Conservation (phyloP, 2,888 invertebrate genomes). For the Macrophya alboannulata region DNA sequence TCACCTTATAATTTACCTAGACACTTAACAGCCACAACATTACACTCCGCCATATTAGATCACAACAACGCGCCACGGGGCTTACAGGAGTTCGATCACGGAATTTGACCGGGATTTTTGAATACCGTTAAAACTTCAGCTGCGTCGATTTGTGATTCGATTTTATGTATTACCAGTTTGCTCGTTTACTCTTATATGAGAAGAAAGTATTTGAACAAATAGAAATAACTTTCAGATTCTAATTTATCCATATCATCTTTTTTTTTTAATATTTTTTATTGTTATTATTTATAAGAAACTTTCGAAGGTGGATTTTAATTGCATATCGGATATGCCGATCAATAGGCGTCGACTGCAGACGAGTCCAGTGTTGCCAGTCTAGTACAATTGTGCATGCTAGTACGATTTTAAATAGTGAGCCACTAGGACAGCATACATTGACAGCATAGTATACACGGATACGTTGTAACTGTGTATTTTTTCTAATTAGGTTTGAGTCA, state of each 20-base stretch:
- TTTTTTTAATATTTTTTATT: too few relatives aligned
- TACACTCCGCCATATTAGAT: conserved; percentile 86
- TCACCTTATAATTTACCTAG: conserved; percentile 80
- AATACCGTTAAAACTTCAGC: conserved; percentile 52
- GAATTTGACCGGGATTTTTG: conserved; percentile 74
- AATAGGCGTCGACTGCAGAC: conserved; percentile 66
- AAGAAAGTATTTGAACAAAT: background rate
- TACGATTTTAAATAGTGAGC: too few relatives aligned
- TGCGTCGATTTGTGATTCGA: background rate
- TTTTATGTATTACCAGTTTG: background rate
- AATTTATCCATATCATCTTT: too few relatives aligned
- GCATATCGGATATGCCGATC: conserved; percentile 68
- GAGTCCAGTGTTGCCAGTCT: background rate
- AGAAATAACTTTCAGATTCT: too few relatives aligned
- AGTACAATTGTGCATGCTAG: too few relatives aligned
- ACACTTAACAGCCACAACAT: conserved; percentile 84
- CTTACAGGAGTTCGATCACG: conserved; percentile 80
- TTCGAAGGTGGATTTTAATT: conserved; percentile 26
- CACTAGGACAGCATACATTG: too few relatives aligned
- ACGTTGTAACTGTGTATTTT: too few relatives aligned
- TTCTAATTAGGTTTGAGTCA: too few relatives aligned
- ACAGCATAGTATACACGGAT: too few relatives aligned
- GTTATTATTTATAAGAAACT: conserved; percentile 30
- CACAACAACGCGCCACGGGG: conserved; percentile 87
- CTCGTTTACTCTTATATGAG: background rate